Evolutionary conservation across 2,797 vertebrate species (phyloP).

Genomic region (Scomberomorus guttatus): DNA sequence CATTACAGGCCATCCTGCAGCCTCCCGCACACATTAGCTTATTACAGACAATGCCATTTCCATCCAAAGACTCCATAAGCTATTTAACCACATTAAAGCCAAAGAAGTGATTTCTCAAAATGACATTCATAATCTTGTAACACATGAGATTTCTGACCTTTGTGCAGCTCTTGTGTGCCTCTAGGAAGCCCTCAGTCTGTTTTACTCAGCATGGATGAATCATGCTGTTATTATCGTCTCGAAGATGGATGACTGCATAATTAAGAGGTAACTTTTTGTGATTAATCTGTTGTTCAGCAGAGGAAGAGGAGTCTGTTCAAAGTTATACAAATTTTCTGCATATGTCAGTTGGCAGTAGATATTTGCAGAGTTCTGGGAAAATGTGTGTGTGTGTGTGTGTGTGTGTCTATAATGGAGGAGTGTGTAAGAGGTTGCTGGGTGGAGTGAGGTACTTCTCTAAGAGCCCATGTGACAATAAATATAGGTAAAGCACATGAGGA

Average conservation of each 20-base stretch:
- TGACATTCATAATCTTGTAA: conserved; percentile 52
- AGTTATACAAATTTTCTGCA: not conserved
- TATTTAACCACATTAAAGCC: conserved; percentile 55
- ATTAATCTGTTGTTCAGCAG: conserved; percentile 20
- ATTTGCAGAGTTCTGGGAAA: too few species aligned
- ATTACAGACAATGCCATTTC: conserved; percentile 49
- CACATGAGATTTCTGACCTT: conserved; percentile 1
- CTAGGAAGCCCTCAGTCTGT: not conserved
- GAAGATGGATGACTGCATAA: conserved; percentile 4
- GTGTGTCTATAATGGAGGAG: not conserved
- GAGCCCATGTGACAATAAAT: conserved; percentile 51
- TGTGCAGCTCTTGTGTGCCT: conserved; percentile 16
- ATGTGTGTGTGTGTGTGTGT: not conserved
- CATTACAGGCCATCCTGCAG: conserved; percentile 34
- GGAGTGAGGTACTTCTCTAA: conserved; percentile 10
- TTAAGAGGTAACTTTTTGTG: conserved; percentile 16
- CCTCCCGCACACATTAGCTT: conserved; percentile 27
- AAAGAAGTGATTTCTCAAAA: conserved; percentile 61
- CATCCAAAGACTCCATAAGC: conserved; percentile 46
- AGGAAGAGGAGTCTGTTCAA: not conserved
- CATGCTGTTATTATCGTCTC: not conserved
- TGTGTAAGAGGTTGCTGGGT: not conserved
- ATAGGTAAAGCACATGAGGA: not conserved
- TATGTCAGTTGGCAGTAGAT: not conserved
- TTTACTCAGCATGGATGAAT: conserved; percentile 14